Evolutionary conservation across 2,113 vertebrate species (phyloP).

Genomic region (Sminthopsis crassicaudata): DNA sequence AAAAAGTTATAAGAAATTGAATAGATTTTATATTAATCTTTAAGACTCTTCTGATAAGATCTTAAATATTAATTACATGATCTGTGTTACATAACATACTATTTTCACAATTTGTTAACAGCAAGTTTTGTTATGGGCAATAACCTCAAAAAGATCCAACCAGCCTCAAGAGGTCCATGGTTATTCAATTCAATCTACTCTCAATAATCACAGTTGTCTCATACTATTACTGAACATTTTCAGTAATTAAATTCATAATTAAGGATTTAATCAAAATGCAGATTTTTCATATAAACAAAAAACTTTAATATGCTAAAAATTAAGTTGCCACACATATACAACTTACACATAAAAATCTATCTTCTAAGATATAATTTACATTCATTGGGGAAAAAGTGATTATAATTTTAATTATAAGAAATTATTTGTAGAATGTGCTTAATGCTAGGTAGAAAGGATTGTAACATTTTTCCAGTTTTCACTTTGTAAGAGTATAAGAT

Average conservation of each 20-base stretch:
- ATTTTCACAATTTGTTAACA: constrained; percentile 65
- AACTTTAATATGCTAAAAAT: constrained; percentile 12
- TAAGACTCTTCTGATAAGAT: constrained; percentile 46
- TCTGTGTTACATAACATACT: constrained; percentile 47
- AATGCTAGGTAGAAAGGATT: background rate
- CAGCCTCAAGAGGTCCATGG: background rate
- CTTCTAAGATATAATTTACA: background rate
- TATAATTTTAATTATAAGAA: background rate
- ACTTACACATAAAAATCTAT: background rate
- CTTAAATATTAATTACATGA: constrained; percentile 50
- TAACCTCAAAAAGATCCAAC: background rate
- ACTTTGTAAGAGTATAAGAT: background rate
- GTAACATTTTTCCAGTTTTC: background rate
- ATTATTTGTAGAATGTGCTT: background rate
- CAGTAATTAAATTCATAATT: background rate
- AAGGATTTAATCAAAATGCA: background rate
- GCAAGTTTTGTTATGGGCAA: constrained; percentile 53
- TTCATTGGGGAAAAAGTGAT: background rate
- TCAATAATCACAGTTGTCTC: background rate
- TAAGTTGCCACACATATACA: background rate
- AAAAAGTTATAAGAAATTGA: background rate
- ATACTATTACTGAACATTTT: background rate
- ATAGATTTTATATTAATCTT: background rate
- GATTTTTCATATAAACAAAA: background rate
- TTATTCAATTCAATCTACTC: background rate